Evolutionary conservation across 1,140 invertebrate genomes (phyloP).

Genomic region (Danaus melanippus): DNA sequence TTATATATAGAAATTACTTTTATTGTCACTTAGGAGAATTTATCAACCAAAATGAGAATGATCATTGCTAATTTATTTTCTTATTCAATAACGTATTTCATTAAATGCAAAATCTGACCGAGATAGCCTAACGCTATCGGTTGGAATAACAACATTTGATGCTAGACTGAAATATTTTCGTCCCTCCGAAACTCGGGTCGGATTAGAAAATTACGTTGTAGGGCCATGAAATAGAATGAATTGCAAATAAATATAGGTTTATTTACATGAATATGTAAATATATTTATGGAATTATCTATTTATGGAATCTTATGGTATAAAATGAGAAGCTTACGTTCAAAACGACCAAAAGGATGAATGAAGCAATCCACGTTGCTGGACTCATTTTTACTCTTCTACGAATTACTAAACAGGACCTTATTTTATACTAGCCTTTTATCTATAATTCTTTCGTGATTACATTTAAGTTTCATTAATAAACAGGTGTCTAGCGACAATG

Average conservation of each 20-base stretch:
- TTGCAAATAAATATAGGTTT: not conserved
- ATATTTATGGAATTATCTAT: not conserved
- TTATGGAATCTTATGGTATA: constrained; percentile 6
- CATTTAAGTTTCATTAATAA: constrained; percentile 23
- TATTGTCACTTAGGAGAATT: too few species aligned
- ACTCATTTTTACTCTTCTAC: constrained; percentile 28
- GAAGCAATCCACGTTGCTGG: constrained; percentile 35
- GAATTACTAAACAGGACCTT: constrained; percentile 17
- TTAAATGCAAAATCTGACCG: too few species aligned
- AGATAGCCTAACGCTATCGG: constrained; percentile 7
- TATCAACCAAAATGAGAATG: too few species aligned
- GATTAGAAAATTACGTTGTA: constrained; percentile 9
- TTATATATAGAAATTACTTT: too few species aligned
- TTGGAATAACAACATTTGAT: constrained; percentile 10
- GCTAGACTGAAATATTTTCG: constrained; percentile 15
- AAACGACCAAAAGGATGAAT: constrained; percentile 26
- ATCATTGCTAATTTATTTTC: too few species aligned
- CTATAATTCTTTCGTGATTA: constrained; percentile 23
- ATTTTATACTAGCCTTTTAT: constrained; percentile 31
- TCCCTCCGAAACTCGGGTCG: constrained; percentile 7
- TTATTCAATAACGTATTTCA: too few species aligned
- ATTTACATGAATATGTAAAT: not conserved
- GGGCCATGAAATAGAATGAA: too few species aligned
- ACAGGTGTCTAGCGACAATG: constrained; percentile 24
- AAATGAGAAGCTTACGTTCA: constrained; percentile 33